These are phyloP conservation scores for Redunca redunca DNA, from an alignment of 2,113 vertebrate species.

Conservation along the genomic window DNA sequence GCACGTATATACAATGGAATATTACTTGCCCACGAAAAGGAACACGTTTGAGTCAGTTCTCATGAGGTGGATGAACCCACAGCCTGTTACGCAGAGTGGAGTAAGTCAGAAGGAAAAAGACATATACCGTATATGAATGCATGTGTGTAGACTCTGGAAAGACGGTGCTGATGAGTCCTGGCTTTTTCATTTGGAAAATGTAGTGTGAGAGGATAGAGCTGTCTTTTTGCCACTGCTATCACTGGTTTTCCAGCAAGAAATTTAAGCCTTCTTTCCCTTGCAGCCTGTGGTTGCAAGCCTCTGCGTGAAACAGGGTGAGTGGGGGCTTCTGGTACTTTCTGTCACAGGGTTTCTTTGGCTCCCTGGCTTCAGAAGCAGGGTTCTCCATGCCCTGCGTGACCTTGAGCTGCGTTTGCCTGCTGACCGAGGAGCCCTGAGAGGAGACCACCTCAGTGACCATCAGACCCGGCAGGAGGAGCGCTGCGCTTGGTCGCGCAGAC, in stretches of 20 bases:
- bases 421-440: background rate
- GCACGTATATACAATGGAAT: background rate
- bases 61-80: background rate
- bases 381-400: background rate
- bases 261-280: background rate
- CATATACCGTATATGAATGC: background rate
- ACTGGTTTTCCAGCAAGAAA: background rate
- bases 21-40: background rate
- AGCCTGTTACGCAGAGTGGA: background rate
- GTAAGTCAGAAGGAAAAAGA: background rate
- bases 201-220: background rate
- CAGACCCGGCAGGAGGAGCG: background rate
- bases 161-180: background rate
- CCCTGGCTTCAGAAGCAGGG: background rate
- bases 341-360: background rate
- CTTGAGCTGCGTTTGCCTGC: background rate
- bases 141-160: background rate
- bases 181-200: slow-evolving; percentile 31
- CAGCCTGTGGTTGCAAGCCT: background rate
- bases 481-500: rapidly evolving
- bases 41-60: background rate
- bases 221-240: background rate
- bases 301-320: background rate
- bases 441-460: background rate
- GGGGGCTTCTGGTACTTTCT: background rate